phyloP scores from a whole-genome alignment of 2,113 vertebrate genomes.

The Gadus chalcogrammus region DNA sequence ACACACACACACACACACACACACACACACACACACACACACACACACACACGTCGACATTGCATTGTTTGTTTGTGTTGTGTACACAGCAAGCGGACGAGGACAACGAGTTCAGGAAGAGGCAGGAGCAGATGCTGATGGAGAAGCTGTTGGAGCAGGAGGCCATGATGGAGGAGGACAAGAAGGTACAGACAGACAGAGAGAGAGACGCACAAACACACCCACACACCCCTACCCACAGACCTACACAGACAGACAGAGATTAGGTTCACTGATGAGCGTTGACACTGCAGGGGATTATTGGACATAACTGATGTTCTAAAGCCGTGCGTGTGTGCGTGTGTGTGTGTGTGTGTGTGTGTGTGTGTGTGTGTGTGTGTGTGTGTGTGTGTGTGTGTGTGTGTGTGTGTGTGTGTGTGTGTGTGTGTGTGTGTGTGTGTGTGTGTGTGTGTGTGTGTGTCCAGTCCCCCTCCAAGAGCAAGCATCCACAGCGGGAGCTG shows the following conservation, averaged over 20 bases:
- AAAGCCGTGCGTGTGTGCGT: not conserved
- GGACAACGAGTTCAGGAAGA: constrained; percentile 88
- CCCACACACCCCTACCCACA: not conserved
- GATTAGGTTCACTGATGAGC: no score
- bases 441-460: not conserved
- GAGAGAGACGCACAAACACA: not conserved
- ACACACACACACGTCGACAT: no score
- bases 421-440: no score
- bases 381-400: no score
- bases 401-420: no score
- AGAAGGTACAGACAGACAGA: constrained; percentile 76
- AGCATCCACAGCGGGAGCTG: constrained; percentile 91
- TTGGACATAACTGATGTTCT: not conserved
- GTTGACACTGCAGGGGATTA: not conserved
- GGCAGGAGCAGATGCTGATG: constrained; percentile 89
- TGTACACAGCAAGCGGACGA: constrained; percentile 85
- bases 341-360: not conserved
- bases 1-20: no score
- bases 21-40: no score
- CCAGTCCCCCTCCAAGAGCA: constrained; percentile 81
- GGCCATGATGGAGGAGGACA: constrained; percentile 84
- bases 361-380: no score
- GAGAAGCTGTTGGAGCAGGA: constrained; percentile 94
- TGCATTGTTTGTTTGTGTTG: not conserved
- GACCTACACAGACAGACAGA: not conserved